Evolutionary conservation across 2,797 vertebrate species (phyloP), one percentile per base, ranked within the genome.

Genomic region (Malurus splendens): DNA sequence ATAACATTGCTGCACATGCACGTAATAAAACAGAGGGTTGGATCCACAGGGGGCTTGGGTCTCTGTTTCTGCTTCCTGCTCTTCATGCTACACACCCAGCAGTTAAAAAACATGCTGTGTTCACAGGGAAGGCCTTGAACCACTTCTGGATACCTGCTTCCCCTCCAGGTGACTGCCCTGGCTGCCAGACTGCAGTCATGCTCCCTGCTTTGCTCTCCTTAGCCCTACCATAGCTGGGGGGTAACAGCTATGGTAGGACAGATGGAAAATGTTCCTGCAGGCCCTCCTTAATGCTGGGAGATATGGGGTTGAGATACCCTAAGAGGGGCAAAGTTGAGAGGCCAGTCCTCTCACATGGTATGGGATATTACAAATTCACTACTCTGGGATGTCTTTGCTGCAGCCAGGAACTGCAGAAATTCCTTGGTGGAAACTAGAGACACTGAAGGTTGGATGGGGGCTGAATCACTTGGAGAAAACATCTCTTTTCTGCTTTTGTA

Each of bases 321-420:
- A 22, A 7, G 45, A 44, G 33, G 19, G 18, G 11, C 4, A 24
- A 50, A 17, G 7, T 6, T 70, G 56, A 25, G 0, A 0, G 0
- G 0, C 36, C 32, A 28, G 18, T 57, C 27, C 27, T 72, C 32
- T 78, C 8, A 13, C 4, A 4, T 0, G 6, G 20, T 42, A 0
- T 5, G 9, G 28, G 57, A 24, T 0, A 1, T 45, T 50, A 20
- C 1, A 6, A 30, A 45, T 50, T 33, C 59, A 32, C 20, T 23
- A 3, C 11, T 45, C 52, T 33, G 47, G 30, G 44, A 18, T 55
- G 15, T 6, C 7, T 2, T 13, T 72, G 64, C 25, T 1, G 6
- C 56, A 55, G 41, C 11, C 65, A 66, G 30, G 45, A 45, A n/a
- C 12, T 14, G 28, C 6, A 41, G 54, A 45, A 48, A 78, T 56